phyloP scores from a whole-genome alignment of 2,113 vertebrate species.

The Amazona vittata region DNA sequence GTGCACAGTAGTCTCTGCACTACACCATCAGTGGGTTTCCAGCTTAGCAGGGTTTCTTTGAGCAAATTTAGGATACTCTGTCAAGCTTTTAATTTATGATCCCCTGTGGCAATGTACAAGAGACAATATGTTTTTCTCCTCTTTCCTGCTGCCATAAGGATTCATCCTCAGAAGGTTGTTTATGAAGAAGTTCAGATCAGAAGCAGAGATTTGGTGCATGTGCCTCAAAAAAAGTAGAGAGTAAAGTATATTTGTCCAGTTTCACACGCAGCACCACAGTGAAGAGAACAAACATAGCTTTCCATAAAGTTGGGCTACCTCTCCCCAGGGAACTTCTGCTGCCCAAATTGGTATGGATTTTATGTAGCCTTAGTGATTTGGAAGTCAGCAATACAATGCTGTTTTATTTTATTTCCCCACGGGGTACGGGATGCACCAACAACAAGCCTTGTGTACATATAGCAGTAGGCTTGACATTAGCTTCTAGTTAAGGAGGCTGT shows the following conservation, averaged over 20 bases:
- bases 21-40: background rate
- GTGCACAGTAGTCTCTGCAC: background rate
- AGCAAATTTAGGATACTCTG: background rate
- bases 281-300: background rate
- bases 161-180: background rate
- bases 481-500: background rate
- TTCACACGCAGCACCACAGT: accelerated
- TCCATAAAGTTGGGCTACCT: background rate
- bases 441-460: background rate
- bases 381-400: background rate
- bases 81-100: background rate
- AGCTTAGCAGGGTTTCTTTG: background rate
- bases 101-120: background rate
- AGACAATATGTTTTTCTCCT: background rate
- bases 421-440: background rate
- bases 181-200: background rate
- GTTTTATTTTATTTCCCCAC: background rate
- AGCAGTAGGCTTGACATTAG: background rate
- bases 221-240: background rate
- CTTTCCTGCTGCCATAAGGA: background rate
- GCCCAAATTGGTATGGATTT: background rate
- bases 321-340: background rate
- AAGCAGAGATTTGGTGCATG: background rate
- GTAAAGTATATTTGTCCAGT: background rate
- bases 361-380: background rate